phyloP scores from a whole-genome alignment of 2,113 vertebrate genomes.

The Oxyruncus cristatus region DNA sequence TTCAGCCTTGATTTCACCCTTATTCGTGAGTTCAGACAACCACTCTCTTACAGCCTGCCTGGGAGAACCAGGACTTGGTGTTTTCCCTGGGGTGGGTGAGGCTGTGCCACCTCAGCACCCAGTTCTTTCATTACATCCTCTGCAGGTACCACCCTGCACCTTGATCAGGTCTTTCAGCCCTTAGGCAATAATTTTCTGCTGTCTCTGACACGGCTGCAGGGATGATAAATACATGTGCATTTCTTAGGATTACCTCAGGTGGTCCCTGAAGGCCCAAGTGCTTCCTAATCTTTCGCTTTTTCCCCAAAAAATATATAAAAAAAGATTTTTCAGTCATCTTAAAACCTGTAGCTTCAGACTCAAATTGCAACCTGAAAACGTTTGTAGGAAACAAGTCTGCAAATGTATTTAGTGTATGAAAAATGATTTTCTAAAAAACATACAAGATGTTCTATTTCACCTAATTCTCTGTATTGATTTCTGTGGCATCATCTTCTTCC shows the following conservation, averaged over 20 bases:
- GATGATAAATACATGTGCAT: fast-evolving
- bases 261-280: background rate
- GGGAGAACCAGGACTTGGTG: background rate
- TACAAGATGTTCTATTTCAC: conserved; percentile 39
- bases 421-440: conserved; percentile 32
- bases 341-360: background rate
- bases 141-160: background rate
- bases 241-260: background rate
- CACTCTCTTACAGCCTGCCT: background rate
- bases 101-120: fast-evolving
- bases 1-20: background rate
- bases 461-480: conserved; percentile 51
- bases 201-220: background rate
- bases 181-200: background rate
- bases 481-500: conserved; percentile 17
- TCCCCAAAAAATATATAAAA: background rate
- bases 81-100: background rate
- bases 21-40: background rate
- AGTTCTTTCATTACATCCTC: fast-evolving
- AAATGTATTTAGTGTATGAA: conserved; percentile 45
- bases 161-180: background rate
- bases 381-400: background rate
- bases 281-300: background rate
- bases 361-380: background rate
- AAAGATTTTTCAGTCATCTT: background rate